Percentiles rank a stretch among this genome's conserved stretches.
These are phyloP conservation scores for Ganaspis brasiliensis DNA, from an alignment of 2,888 invertebrate species.

Conservation along the genomic window DNA sequence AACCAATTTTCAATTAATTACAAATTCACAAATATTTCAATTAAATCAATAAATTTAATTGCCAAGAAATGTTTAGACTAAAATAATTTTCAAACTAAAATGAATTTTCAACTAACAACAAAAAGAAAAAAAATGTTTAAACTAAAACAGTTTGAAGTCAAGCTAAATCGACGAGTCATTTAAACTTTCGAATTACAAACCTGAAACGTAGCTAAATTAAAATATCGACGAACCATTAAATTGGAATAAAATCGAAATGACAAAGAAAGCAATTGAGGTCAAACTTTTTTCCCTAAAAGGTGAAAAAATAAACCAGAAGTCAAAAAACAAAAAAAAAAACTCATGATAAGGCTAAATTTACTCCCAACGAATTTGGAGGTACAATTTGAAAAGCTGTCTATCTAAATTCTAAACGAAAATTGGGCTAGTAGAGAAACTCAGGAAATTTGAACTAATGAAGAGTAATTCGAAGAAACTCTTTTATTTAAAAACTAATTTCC, in stretches of 20 bases:
- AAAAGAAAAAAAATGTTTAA: no score
- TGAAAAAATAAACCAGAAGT: neutral
- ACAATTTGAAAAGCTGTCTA: neutral
- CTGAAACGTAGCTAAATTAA: neutral
- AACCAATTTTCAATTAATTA: neutral
- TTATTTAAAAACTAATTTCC: constrained; percentile 27
- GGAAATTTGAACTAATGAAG: constrained; percentile 12
- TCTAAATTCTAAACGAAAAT: neutral
- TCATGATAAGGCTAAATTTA: neutral
- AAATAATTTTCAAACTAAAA: no score
- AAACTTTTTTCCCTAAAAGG: constrained; percentile 6
- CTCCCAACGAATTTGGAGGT: neutral
- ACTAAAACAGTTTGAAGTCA: neutral
- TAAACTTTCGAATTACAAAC: neutral
- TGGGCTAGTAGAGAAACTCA: neutral
- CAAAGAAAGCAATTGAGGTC: constrained; percentile 33
- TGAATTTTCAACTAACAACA: no score
- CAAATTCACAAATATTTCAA: no score
- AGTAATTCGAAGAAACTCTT: constrained; percentile 1
- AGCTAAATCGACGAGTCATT: neutral
- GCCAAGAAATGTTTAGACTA: no score
- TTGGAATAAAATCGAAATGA: constrained; percentile 37
- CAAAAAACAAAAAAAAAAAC: neutral
- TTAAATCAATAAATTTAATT: no score
- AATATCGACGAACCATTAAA: constrained; percentile 31